Conservation (phyloP, 2,113 vertebrate genomes). For the Phylloscopus trochilus region DNA sequence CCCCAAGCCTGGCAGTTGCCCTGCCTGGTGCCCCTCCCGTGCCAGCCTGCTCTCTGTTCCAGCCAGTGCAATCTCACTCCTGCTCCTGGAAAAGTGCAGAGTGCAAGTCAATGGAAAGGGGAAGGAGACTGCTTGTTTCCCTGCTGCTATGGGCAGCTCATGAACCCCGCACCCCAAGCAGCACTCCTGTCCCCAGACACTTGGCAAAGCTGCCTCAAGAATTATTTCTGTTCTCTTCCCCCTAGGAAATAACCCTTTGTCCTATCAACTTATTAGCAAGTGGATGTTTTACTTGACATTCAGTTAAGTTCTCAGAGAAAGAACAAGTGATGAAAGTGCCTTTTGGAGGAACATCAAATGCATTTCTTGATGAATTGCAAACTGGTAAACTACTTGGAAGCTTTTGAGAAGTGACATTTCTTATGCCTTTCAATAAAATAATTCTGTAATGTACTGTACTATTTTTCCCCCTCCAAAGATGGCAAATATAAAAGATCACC, state of each 20-base stretch:
- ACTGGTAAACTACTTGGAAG: constrained; percentile 9
- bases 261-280: neutral
- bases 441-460: neutral
- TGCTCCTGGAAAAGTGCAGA: neutral
- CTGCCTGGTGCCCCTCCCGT: neutral
- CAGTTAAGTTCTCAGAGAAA: neutral
- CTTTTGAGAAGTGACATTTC: neutral
- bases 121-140: neutral
- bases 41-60: neutral
- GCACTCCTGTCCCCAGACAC: neutral
- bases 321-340: neutral
- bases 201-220: neutral
- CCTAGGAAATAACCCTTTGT: neutral
- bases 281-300: neutral
- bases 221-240: neutral
- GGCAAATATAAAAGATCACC: neutral
- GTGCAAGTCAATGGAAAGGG: neutral
- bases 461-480: neutral
- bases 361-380: constrained; percentile 31
- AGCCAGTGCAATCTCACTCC: neutral
- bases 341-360: constrained; percentile 27
- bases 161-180: neutral
- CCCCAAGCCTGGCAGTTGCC: neutral
- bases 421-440: neutral
- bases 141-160: neutral